Base-by-base conservation (phyloP, 2,888 invertebrate genomes). In the Phalera bucephala region DNA sequence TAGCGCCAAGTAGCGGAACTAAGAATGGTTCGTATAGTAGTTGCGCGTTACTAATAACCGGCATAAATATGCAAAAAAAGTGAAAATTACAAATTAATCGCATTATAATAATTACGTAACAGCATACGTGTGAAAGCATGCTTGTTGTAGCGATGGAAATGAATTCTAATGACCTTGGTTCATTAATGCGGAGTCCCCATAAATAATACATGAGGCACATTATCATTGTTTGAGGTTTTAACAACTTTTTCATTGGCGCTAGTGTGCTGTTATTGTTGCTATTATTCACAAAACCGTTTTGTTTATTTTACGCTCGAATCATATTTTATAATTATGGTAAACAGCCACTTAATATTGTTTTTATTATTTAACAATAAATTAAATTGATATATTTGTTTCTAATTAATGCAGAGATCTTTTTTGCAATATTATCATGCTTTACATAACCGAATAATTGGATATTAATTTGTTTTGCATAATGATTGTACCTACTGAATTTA, bases 161-260 rank as follows among this genome's bases (percentile, higher is more conserved):
- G 72, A 73, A 82, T 83, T 79, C 79, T 78, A 73, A 75, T 78
- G 87, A 85, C 85, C 87, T 86, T 86, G 86, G 73, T 73, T 82
- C 81, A 84, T 87, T 84, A 84, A 83, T 79, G 76, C 80, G 60
- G 52, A 45, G 45, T 27, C 48, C 32, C 51, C 55, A 80, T 85
- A 78, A 76, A 87, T 86, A 73, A 87, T 69, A 85, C 82, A 84
- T 84, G 83, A 82, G 77, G 60, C 47, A 59, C 68, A 76, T 80
- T 75, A 82, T 80, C 77, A 79, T 78, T 80, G 82, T 80, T 75
- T 59, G 67, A 66, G 65, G 72, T 64, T 70, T 67, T 59, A 69
- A 70, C 71, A 55, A 66, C 68, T 72, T 76, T 77, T 80, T 77
- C 71, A 69, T 64, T 54, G 57, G 40, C 40, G 48, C 33, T 49